Percentiles rank a stretch among this genome's conserved stretches.
Evolutionary conservation across 2,888 invertebrate species (phyloP).

Genomic region (Hyposoter dolosus): DNA sequence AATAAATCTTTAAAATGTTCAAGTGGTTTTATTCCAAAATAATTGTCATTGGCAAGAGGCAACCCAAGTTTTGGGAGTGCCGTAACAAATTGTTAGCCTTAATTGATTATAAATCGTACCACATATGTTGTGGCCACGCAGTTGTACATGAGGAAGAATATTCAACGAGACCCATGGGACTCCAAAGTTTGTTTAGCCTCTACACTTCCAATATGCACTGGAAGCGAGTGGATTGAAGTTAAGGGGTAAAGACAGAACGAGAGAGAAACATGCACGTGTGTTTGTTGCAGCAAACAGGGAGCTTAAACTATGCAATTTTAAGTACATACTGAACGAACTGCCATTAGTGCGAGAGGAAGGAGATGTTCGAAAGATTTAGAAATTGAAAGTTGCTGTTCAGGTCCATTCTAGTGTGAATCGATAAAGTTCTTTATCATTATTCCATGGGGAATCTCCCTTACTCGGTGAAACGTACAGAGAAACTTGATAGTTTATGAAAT

Average conservation of each 20-base stretch:
- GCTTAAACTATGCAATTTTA: not conserved
- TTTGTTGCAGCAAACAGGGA: not conserved
- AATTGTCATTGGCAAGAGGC: conserved; percentile 27
- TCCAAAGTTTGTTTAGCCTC: conserved; percentile 37
- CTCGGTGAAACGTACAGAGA: too few species aligned
- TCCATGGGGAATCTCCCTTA: not conserved
- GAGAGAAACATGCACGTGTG: not conserved
- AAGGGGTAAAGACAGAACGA: not conserved
- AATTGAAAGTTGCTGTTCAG: not conserved
- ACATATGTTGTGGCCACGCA: conserved; percentile 26
- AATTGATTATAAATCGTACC: conserved; percentile 48
- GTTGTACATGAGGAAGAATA: conserved; percentile 16
- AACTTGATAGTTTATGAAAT: too few species aligned
- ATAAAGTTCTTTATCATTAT: not conserved
- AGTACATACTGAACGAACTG: too few species aligned
- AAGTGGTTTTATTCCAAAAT: not conserved
- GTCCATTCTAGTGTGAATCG: not conserved
- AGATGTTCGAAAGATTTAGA: not conserved
- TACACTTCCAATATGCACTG: conserved; percentile 14
- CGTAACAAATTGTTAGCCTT: conserved; percentile 6
- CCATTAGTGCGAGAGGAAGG: not conserved
- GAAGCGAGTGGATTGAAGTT: conserved; percentile 13
- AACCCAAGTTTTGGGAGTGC: conserved; percentile 1
- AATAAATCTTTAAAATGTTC: not conserved
- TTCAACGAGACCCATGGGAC: conserved; percentile 45